Conservation (phyloP, 92 coral and sea anemone genomes). For the Actinostola sp. region DNA sequence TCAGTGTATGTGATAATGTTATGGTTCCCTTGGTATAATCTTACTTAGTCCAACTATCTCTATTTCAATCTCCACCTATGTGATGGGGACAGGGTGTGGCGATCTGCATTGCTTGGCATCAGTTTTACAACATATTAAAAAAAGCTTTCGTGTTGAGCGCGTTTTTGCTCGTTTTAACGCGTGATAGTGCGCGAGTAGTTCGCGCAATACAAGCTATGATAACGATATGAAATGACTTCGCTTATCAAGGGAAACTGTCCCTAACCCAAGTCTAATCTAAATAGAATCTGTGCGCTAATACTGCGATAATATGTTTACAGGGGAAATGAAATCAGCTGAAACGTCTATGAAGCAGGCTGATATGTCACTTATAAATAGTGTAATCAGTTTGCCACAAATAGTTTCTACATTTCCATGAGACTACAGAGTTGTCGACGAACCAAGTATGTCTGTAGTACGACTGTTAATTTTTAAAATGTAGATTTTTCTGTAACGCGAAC, state of each 20-base stretch:
- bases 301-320: no score
- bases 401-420: no score
- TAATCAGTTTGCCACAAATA: no score
- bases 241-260: background rate
- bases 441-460: no score
- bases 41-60: no score
- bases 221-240: conserved; percentile 1
- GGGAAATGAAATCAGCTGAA: no score
- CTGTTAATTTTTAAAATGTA: no score
- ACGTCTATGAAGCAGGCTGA: no score
- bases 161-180: background rate
- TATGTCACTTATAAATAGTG: no score
- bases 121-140: background rate
- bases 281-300: conserved; percentile 1
- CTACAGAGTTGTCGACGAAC: no score
- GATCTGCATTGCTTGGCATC: background rate
- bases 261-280: background rate
- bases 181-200: background rate
- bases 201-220: background rate
- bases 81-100: background rate
- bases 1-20: conserved; percentile 24
- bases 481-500: no score
- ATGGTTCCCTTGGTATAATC: no score
- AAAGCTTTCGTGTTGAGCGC: conserved; percentile 6
- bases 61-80: background rate